Conservation (phyloP, 2,797 vertebrate genomes). For the Intellagama lesueurii region DNA sequence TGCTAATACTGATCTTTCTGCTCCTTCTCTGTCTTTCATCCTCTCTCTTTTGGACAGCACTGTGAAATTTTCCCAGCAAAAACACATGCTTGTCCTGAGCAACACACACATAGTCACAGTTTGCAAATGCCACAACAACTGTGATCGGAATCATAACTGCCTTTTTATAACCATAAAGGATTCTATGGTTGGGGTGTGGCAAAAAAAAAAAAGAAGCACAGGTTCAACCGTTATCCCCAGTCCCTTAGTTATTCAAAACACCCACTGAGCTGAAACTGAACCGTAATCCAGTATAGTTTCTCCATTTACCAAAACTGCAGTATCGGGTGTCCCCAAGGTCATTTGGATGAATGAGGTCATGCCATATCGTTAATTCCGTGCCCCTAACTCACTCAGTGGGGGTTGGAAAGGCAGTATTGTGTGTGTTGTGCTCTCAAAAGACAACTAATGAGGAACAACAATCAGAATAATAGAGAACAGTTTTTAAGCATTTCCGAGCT, state of each 20-base stretch:
- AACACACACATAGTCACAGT: not conserved
- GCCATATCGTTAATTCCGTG: not conserved
- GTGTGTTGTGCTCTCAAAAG: not conserved
- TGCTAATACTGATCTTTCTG: not conserved
- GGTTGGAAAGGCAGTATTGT: not conserved
- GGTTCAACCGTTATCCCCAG: not conserved
- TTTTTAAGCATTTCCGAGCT: conserved; percentile 1
- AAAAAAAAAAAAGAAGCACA: not conserved
- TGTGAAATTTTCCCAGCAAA: not conserved
- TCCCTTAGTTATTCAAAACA: not conserved
- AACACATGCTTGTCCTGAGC: too few relatives aligned
- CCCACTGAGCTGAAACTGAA: not conserved
- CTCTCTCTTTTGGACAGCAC: not conserved
- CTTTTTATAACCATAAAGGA: not conserved
- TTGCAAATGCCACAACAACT: not conserved
- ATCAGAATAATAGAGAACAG: not conserved
- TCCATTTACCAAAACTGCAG: not conserved
- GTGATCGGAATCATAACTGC: not conserved
- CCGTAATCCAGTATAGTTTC: not conserved
- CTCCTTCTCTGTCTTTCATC: not conserved
- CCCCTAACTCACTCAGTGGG: not conserved
- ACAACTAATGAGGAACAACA: not conserved
- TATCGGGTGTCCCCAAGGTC: not conserved
- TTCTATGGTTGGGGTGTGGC: not conserved
- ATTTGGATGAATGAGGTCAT: not conserved